A percentile compares a stretch with the other conserved stretches of the same genome.
Evolutionary conservation across 2,888 invertebrate species (phyloP).

Genomic region (Loripinus fragilis): DNA sequence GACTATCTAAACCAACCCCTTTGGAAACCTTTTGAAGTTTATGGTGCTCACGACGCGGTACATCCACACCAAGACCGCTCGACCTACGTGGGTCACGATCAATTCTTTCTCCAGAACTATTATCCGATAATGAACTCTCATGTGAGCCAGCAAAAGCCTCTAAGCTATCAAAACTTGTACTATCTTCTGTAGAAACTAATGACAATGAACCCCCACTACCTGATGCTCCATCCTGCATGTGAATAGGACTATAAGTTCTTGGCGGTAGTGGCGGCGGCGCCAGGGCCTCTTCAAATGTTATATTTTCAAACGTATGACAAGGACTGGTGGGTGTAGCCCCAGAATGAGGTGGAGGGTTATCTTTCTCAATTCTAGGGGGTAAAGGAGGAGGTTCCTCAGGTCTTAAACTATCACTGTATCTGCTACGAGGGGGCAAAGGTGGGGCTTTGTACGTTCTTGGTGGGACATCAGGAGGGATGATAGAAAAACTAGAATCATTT

Average conservation of each 20-base stretch:
- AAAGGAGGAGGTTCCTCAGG: conserved; percentile 72
- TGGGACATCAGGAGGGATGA: conserved; percentile 73
- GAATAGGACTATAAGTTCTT: conserved; percentile 77
- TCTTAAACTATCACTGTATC: conserved; percentile 56
- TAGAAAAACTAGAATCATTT: neutral
- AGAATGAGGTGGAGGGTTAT: conserved; percentile 44
- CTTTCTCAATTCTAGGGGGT: conserved; percentile 71
- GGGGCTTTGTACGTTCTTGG: conserved; percentile 78
- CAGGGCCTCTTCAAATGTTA: conserved; percentile 46
- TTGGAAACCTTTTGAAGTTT: conserved; percentile 53
- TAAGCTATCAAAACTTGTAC: conserved; percentile 75
- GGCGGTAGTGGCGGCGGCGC: conserved; percentile 78
- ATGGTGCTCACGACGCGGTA: conserved; percentile 55
- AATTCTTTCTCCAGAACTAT: conserved; percentile 41
- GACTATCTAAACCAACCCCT: conserved; percentile 44
- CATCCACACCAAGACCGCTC: conserved; percentile 42
- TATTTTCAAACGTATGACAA: conserved; percentile 44
- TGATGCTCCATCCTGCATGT: conserved; percentile 57
- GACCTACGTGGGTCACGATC: conserved; percentile 34
- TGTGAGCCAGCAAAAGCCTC: conserved; percentile 77
- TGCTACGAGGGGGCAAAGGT: conserved; percentile 73
- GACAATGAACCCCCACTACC: conserved; percentile 58
- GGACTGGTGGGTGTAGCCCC: conserved; percentile 54
- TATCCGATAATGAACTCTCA: conserved; percentile 65
- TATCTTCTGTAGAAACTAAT: conserved; percentile 57